Percentiles rank a stretch among this genome's conserved stretches.
Evolutionary conservation across 2,797 vertebrate genomes (phyloP).

Genomic region (Platalea minor): DNA sequence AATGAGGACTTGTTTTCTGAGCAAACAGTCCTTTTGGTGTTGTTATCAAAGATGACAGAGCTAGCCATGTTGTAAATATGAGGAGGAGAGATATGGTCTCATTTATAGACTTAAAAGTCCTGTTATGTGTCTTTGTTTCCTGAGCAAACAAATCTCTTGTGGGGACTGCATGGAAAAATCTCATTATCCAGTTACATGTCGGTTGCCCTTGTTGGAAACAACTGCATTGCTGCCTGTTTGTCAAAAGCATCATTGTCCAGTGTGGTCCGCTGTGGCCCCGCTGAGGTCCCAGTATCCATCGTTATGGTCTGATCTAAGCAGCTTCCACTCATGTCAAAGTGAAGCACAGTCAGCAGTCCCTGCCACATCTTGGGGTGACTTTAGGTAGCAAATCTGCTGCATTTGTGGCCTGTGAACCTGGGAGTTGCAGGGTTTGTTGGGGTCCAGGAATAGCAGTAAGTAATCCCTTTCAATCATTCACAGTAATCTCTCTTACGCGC

Average conservation of each 20-base stretch:
- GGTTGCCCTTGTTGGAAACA: neutral
- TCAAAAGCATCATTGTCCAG: conserved; percentile 12
- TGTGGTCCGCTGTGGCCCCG: neutral
- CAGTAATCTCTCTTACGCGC: neutral
- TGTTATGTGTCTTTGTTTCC: conserved; percentile 42
- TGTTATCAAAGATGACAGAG: conserved; percentile 19
- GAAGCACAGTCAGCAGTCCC: neutral
- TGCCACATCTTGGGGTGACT: neutral
- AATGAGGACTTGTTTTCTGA: conserved; percentile 35
- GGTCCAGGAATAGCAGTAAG: neutral
- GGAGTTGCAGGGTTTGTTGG: neutral
- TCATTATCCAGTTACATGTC: conserved; percentile 12
- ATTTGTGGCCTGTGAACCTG: neutral
- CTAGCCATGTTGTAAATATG: conserved; percentile 15
- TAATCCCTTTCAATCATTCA: neutral
- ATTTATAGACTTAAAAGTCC: conserved; percentile 11
- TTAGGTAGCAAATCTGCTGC: neutral
- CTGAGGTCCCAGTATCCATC: neutral
- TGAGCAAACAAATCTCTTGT: conserved; percentile 26
- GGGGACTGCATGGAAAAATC: conserved; percentile 36
- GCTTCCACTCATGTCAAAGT: neutral
- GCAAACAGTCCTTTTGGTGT: conserved; percentile 31
- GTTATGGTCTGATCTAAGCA: neutral
- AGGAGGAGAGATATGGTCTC: neutral
- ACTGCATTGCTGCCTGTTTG: neutral